These are phyloP conservation scores for Rhopalosiphum padi DNA, from an alignment of 1,140 invertebrate species.

Conservation along the genomic window DNA sequence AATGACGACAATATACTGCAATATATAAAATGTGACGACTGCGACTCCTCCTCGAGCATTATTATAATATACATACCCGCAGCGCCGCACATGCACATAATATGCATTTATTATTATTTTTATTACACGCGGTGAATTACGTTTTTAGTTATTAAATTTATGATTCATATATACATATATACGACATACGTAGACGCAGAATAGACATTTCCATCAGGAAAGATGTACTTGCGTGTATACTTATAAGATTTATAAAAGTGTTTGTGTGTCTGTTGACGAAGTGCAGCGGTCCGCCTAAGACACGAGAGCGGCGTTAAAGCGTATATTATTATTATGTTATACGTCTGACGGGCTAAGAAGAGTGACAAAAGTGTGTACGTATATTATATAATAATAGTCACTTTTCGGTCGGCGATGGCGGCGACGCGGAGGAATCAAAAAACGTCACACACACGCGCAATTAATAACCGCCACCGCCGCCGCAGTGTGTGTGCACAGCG, in stretches of 20 bases:
- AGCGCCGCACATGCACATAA: not conserved
- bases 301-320: not conserved
- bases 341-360: not conserved
- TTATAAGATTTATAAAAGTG: not conserved
- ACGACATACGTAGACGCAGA: not conserved
- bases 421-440: not conserved
- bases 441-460: slow-evolving; percentile 39
- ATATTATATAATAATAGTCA: not conserved
- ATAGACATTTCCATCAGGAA: not conserved
- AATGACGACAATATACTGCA: slow-evolving; percentile 1
- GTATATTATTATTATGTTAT: not conserved
- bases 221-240: not conserved
- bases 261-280: not conserved
- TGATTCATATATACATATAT: not conserved
- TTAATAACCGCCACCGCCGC: slow-evolving; percentile 32
- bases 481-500: slow-evolving; percentile 23
- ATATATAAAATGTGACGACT: slow-evolving; percentile 12
- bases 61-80: not conserved
- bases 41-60: not conserved
- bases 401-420: not conserved
- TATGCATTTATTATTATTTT: slow-evolving; percentile 8
- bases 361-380: not conserved
- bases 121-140: slow-evolving; percentile 7
- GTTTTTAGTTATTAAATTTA: slow-evolving; percentile 22
- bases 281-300: not conserved